These are phyloP conservation scores for Gambusia yucatana DNA, from an alignment of 2,797 vertebrate species.

Conservation along the genomic window DNA sequence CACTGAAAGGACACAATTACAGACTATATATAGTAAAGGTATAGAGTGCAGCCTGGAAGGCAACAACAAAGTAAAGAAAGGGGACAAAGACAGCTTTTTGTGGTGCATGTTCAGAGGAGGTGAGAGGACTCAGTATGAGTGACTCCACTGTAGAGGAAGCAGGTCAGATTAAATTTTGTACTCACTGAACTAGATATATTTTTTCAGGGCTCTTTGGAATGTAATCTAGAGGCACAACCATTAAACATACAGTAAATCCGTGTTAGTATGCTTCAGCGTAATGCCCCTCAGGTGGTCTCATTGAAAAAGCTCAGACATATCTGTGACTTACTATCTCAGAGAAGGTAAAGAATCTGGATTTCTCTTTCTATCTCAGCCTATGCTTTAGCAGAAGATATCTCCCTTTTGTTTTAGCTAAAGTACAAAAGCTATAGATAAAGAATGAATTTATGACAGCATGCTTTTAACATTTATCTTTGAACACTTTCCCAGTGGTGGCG, in stretches of 20 bases:
- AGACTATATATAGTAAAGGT: constrained; percentile 17
- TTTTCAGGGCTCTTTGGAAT: constrained; percentile 23
- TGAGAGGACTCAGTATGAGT: constrained; percentile 45
- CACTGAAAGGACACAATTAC: constrained; percentile 43
- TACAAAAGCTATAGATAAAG: constrained; percentile 27
- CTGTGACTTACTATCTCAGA: constrained; percentile 4
- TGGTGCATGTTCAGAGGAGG: constrained; percentile 14
- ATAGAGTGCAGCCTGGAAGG: constrained; percentile 32
- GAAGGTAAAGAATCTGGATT: not conserved
- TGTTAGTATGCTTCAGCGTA: constrained; percentile 17
- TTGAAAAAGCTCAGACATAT: constrained; percentile 15
- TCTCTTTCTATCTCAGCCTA: not conserved
- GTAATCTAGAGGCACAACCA: constrained; percentile 15
- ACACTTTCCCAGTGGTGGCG: not conserved
- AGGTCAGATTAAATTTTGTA: constrained; percentile 54
- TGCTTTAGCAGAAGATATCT: constrained; percentile 4
- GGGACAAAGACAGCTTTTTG: constrained; percentile 38
- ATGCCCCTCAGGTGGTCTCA: constrained; percentile 32
- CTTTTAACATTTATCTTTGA: constrained; percentile 22
- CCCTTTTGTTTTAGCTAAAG: constrained; percentile 12
- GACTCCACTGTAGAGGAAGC: constrained; percentile 56
- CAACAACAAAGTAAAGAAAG: constrained; percentile 42
- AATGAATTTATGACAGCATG: constrained; percentile 27
- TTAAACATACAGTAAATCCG: constrained; percentile 25
- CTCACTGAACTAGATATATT: constrained; percentile 37